Evolutionary conservation across 2,797 vertebrate genomes (phyloP).

Genomic region (Vultur gryphus): DNA sequence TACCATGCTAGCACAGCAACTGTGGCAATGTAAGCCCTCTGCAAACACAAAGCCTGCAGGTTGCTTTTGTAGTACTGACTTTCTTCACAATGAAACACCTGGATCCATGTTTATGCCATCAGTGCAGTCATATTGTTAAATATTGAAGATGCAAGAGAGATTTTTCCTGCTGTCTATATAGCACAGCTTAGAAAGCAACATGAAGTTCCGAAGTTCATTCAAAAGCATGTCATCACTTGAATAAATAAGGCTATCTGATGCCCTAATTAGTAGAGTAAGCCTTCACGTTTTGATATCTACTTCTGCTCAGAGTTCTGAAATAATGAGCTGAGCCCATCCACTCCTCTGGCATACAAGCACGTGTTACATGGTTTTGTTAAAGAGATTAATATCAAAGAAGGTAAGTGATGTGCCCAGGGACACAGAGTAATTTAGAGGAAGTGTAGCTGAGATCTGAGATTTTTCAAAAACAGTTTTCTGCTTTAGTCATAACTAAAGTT

Average conservation of each 20-base stretch:
- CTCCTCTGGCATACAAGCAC: not conserved
- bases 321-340: constrained; percentile 9
- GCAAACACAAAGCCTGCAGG: not conserved
- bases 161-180: not conserved
- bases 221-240: constrained; percentile 1
- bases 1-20: not conserved
- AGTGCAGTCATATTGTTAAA: not conserved
- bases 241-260: not conserved
- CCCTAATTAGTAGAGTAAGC: constrained; percentile 29
- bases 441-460: not conserved
- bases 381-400: not conserved
- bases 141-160: not conserved
- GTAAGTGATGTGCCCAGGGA: not conserved
- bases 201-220: not conserved
- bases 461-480: not conserved
- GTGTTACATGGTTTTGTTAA: not conserved
- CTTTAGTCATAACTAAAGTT: not conserved
- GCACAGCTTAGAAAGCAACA: not conserved
- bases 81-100: not conserved
- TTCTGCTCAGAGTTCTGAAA: constrained; percentile 12
- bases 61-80: not conserved
- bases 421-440: not conserved
- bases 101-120: not conserved
- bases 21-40: not conserved
- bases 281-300: constrained; percentile 1